Conservation (phyloP, 2,797 vertebrate genomes). For the Alosa sapidissima region DNA sequence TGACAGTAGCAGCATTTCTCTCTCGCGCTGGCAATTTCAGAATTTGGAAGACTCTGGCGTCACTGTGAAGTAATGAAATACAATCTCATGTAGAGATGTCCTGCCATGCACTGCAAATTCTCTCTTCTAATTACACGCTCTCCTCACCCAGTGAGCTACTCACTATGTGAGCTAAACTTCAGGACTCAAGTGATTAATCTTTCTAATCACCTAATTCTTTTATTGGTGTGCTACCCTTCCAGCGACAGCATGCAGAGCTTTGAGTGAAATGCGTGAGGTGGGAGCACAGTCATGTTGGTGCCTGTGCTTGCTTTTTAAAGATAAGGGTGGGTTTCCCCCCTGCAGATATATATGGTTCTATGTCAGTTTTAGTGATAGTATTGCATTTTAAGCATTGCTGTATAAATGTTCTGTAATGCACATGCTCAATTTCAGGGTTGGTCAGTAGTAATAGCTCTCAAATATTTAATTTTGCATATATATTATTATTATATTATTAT, state of each 20-base stretch:
- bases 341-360: background rate
- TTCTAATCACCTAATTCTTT: conserved; percentile 27
- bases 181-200: conserved; percentile 29
- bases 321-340: background rate
- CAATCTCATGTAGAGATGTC: conserved; percentile 20
- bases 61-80: conserved; percentile 24
- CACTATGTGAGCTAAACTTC: conserved; percentile 25
- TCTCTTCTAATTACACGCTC: conserved; percentile 20
- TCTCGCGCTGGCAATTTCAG: conserved; percentile 3
- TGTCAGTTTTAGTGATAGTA: background rate
- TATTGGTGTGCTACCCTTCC: conserved; percentile 22
- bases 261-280: conserved; percentile 26
- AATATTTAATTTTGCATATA: too few species aligned
- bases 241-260: conserved; percentile 24
- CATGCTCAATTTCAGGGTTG: too few species aligned
- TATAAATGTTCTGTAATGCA: background rate
- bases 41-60: background rate
- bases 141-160: conserved; percentile 8
- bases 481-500: too few species aligned
- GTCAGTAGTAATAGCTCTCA: background rate
- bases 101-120: conserved; percentile 20
- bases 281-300: background rate
- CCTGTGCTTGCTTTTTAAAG: background rate
- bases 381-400: background rate
- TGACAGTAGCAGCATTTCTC: background rate